These are phyloP conservation scores for Pluvialis apricaria DNA, from an alignment of 2,113 vertebrate species.

Conservation along the genomic window DNA sequence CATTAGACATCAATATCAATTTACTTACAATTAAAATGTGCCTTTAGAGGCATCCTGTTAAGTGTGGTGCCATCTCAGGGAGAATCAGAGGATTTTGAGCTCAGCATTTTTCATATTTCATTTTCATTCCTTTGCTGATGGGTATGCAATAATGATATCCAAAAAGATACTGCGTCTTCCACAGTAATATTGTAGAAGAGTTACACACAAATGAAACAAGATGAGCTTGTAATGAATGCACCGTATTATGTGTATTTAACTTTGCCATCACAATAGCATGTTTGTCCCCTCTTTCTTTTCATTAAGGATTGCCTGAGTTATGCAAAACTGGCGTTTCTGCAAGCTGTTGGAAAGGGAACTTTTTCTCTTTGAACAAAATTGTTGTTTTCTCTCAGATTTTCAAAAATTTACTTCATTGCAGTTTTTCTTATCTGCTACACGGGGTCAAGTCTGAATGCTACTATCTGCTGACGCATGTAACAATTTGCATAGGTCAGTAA, in stretches of 20 bases:
- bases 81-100: background rate
- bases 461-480: constrained; percentile 7
- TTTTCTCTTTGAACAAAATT: background rate
- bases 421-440: background rate
- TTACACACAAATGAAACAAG: background rate
- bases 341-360: background rate
- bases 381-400: background rate
- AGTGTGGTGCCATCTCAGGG: background rate
- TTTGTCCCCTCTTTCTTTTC: background rate
- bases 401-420: background rate
- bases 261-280: background rate
- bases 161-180: background rate
- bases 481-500: constrained; percentile 4
- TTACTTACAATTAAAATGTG: background rate
- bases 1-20: background rate
- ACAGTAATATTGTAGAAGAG: background rate
- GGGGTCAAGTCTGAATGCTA: background rate
- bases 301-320: background rate
- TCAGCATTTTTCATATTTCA: background rate
- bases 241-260: background rate
- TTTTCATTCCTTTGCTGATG: background rate
- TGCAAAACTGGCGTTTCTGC: background rate
- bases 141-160: background rate
- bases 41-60: background rate
- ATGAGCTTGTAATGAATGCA: background rate